A percentile compares a stretch with the other conserved stretches of the same genome.
Conservation (phyloP, 1,140 invertebrate species). For the Trachymyrmex septentrionalis region DNA sequence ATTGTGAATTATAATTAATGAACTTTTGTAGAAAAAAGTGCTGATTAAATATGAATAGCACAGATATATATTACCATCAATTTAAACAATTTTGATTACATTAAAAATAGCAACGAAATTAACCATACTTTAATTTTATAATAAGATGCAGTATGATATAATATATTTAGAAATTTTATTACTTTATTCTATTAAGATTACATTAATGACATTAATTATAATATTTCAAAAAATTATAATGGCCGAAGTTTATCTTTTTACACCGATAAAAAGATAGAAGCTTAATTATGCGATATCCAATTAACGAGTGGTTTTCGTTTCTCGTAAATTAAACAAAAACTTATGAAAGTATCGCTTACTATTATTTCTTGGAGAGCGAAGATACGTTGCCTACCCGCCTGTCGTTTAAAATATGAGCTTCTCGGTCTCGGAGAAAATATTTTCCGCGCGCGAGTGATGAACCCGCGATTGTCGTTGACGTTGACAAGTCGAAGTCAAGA, state of each 20-base stretch:
- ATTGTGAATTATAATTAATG: not conserved
- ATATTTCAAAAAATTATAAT: not conserved
- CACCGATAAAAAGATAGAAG: not conserved
- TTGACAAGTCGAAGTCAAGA: slow-evolving; percentile 63
- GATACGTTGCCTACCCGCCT: not conserved
- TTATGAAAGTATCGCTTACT: not conserved
- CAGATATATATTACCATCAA: not conserved
- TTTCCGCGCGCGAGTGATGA: slow-evolving; percentile 58
- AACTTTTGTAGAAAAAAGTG: not conserved
- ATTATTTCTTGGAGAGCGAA: slow-evolving; percentile 6
- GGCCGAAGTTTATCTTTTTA: not conserved
- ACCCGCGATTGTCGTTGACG: slow-evolving; percentile 57
- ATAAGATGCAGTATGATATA: not conserved
- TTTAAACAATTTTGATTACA: not conserved
- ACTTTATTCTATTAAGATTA: not conserved
- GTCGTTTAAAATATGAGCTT: slow-evolving; percentile 44
- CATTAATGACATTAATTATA: not conserved
- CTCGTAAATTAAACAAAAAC: not conserved
- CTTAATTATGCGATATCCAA: not conserved
- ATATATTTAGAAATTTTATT: not conserved
- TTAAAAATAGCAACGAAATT: slow-evolving; percentile 4
- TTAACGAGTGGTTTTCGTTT: not conserved
- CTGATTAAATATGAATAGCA: not conserved
- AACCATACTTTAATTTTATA: not conserved
- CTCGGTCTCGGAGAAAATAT: slow-evolving; percentile 52